Percentiles rank a stretch among this genome's conserved stretches.
Evolutionary conservation across 2,888 invertebrate species (phyloP).

Genomic region (Rhamnusium bicolor): DNA sequence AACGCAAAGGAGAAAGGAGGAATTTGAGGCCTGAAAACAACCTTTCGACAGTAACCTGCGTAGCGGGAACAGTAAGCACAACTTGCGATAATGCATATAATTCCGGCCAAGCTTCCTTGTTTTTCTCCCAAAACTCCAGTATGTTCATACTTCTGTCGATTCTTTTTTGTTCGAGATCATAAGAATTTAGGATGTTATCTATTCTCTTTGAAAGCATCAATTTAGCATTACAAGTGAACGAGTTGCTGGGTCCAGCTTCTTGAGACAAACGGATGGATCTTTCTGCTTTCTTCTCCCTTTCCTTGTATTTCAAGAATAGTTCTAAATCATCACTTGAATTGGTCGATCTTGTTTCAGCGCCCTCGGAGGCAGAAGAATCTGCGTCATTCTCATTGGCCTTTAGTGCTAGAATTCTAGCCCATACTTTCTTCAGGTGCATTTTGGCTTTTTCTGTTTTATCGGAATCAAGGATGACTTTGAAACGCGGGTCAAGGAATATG

Average conservation of each 20-base stretch:
- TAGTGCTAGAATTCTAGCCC: slow-evolving; percentile 23
- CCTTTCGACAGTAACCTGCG: slow-evolving; percentile 26
- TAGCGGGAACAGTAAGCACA: slow-evolving; percentile 20
- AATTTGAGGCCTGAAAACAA: slow-evolving; percentile 29
- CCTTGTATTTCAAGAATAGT: too few relatives aligned
- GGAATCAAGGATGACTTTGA: slow-evolving; percentile 16
- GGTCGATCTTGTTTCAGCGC: slow-evolving; percentile 32
- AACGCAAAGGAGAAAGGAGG: slow-evolving; percentile 2
- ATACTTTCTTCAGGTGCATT: slow-evolving; percentile 22
- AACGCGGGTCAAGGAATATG: slow-evolving; percentile 23
- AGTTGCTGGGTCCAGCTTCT: neutral
- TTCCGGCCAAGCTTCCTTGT: slow-evolving; percentile 7
- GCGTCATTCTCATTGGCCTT: slow-evolving; percentile 19
- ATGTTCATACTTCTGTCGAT: neutral
- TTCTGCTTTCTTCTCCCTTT: neutral
- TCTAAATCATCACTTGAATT: slow-evolving; percentile 16
- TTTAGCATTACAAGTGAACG: neutral
- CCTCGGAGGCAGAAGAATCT: neutral
- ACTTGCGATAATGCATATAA: slow-evolving; percentile 20
- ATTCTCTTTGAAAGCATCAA: slow-evolving; percentile 12
- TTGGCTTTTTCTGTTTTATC: slow-evolving; percentile 20
- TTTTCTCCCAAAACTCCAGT: slow-evolving; percentile 18
- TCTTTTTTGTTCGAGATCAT: slow-evolving; percentile 12
- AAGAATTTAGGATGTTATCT: slow-evolving; percentile 17
- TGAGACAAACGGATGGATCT: neutral